phyloP scores from a whole-genome alignment of 2,888 invertebrate species.

The Sarcophaga carnaria region DNA sequence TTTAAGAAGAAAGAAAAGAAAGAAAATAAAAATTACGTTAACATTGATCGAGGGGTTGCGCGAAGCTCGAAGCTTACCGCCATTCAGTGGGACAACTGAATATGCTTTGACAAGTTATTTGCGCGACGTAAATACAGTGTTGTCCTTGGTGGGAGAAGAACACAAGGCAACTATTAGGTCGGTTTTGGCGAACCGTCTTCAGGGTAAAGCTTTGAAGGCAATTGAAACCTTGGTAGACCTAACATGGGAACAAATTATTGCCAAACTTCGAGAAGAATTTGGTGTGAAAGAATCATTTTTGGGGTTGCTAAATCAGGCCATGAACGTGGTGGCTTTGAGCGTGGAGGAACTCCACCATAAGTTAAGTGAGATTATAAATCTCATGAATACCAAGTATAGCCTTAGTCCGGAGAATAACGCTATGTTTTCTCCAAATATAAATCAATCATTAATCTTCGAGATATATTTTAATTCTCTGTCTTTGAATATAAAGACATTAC shows the following conservation, averaged over 20 bases:
- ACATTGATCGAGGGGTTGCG: too few relatives aligned
- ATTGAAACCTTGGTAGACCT: neutral
- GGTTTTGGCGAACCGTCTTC: conserved; percentile 3
- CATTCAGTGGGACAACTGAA: neutral
- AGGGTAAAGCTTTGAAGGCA: neutral
- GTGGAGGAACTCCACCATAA: conserved; percentile 31
- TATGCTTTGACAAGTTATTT: neutral
- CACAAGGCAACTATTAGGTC: neutral
- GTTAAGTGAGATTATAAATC: conserved; percentile 1
- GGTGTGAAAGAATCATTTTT: conserved; percentile 57
- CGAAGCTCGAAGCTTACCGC: too few relatives aligned
- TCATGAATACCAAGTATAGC: neutral
- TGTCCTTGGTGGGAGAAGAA: neutral
- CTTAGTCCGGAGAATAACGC: conserved; percentile 14
- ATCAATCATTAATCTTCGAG: too few relatives aligned
- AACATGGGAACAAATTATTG: conserved; percentile 47
- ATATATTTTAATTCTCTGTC: too few relatives aligned
- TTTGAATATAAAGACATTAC: too few relatives aligned
- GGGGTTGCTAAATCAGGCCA: conserved; percentile 40
- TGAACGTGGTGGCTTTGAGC: conserved; percentile 44
- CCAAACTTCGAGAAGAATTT: conserved; percentile 57
- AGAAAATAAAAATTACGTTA: too few relatives aligned
- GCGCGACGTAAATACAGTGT: neutral
- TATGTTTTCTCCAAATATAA: conserved; percentile 52
- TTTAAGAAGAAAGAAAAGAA: too few relatives aligned